These are phyloP conservation scores for Ictidomys tridecemlineatus DNA, from an alignment of 2,113 vertebrate genomes.

Conservation along the genomic window DNA sequence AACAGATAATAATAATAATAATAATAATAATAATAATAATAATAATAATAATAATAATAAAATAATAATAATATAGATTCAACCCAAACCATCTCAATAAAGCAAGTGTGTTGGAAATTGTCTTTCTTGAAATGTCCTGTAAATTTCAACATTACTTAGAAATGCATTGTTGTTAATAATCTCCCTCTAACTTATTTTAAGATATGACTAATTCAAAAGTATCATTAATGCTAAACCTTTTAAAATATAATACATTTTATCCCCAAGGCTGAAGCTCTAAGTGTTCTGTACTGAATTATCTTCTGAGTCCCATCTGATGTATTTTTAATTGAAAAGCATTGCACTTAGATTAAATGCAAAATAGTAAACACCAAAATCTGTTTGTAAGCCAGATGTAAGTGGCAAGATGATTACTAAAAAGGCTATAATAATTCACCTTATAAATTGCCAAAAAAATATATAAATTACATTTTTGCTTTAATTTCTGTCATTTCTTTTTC, in stretches of 20 bases:
- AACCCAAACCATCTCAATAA: background rate
- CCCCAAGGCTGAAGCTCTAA: conserved; percentile 27
- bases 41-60: background rate
- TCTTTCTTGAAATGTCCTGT: conserved; percentile 44
- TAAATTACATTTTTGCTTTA: conserved; percentile 31
- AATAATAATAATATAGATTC: background rate
- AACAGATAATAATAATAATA: background rate
- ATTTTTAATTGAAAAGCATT: conserved; percentile 70
- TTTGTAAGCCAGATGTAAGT: conserved; percentile 60
- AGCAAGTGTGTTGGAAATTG: background rate
- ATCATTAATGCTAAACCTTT: conserved; percentile 32
- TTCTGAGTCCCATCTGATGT: background rate
- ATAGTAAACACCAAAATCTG: conserved; percentile 52
- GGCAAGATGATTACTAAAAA: conserved; percentile 6
- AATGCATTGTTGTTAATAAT: conserved; percentile 46
- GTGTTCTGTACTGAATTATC: conserved; percentile 52
- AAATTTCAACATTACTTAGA: conserved; percentile 38
- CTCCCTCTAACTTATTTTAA: conserved; percentile 43
- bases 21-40: background rate
- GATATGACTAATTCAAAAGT: conserved; percentile 41
- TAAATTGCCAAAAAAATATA: conserved; percentile 23
- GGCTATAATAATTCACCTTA: background rate
- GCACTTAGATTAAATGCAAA: conserved; percentile 32
- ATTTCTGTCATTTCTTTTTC: background rate
- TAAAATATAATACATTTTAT: conserved; percentile 39